phyloP scores from a whole-genome alignment of 30 jellyfish, hydroid and myxozoan species.

The Phacellophora camtschatica region DNA sequence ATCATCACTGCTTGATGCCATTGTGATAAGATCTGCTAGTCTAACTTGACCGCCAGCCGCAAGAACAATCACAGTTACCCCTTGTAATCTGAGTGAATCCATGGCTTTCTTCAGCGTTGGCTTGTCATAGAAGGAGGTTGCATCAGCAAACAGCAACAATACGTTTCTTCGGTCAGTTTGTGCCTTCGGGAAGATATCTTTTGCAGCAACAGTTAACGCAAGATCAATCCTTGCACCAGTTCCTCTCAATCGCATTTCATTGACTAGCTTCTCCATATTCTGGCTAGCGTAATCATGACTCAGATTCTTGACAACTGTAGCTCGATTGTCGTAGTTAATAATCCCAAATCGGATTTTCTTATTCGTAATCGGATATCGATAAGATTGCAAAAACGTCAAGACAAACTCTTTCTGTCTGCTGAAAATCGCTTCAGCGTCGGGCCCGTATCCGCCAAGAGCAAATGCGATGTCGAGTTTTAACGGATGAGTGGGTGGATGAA shows the following conservation, averaged over 20 bases:
- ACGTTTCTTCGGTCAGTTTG: constrained; percentile 20
- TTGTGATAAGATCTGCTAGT: constrained; percentile 28
- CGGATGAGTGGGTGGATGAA: constrained; percentile 38
- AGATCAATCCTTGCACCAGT: constrained; percentile 57
- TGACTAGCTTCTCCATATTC: constrained; percentile 4
- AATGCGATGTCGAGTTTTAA: constrained; percentile 70
- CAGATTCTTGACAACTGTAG: constrained; percentile 36
- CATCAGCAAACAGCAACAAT: constrained; percentile 76
- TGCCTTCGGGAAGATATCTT: constrained; percentile 31
- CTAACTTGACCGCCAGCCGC: constrained; percentile 68
- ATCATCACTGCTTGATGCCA: constrained; percentile 33
- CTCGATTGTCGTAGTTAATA: constrained; percentile 42
- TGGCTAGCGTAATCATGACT: constrained; percentile 14
- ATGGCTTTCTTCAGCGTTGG: constrained; percentile 10
- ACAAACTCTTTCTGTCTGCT: constrained; percentile 71
- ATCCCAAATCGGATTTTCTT: constrained; percentile 48
- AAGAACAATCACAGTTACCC: constrained; percentile 67
- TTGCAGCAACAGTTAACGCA: constrained; percentile 47
- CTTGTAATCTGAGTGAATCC: constrained; percentile 35
- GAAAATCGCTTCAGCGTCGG: constrained; percentile 75
- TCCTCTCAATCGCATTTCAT: constrained; percentile 9
- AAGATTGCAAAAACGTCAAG: constrained; percentile 65
- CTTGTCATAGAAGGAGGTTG: constrained; percentile 22
- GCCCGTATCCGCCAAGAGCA: constrained; percentile 86
- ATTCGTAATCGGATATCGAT: constrained; percentile 57